Evolutionary conservation across 2,888 invertebrate genomes (phyloP).

Genomic region (Chrysina gloriosa): DNA sequence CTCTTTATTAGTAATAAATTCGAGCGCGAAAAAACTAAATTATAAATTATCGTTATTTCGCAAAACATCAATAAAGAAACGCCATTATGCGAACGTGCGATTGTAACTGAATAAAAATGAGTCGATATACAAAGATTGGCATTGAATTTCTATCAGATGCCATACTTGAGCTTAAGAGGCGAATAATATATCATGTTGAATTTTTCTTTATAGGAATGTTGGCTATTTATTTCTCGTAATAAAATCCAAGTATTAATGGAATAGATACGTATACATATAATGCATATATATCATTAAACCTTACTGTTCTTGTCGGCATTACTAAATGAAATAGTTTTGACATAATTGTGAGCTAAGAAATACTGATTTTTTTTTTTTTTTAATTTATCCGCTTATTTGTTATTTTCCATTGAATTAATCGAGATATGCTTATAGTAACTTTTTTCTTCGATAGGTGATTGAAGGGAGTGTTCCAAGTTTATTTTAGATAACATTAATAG

Average conservation of each 20-base stretch:
- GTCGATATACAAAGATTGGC: slow-evolving; percentile 29
- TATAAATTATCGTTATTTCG: neutral
- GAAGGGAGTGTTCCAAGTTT: slow-evolving; percentile 1
- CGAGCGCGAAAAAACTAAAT: neutral
- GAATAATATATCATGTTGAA: slow-evolving; percentile 32
- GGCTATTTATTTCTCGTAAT: slow-evolving; percentile 34
- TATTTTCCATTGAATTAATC: slow-evolving; percentile 13
- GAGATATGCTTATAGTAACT: neutral
- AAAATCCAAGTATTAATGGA: slow-evolving; percentile 23
- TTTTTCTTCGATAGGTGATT: slow-evolving; percentile 1
- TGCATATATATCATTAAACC: slow-evolving; percentile 24
- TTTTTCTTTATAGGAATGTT: slow-evolving; percentile 23
- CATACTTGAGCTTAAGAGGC: slow-evolving; percentile 33
- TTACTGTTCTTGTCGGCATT: slow-evolving; percentile 23
- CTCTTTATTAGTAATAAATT: neutral
- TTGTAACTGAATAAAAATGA: slow-evolving; percentile 5
- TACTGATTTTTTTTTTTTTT: slow-evolving; percentile 11
- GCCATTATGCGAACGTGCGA: slow-evolving; percentile 8
- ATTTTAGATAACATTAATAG: neutral
- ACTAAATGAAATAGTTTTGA: slow-evolving; percentile 21
- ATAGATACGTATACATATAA: slow-evolving; percentile 26
- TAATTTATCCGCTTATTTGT: neutral
- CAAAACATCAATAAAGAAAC: no score
- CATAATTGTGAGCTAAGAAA: slow-evolving; percentile 27
- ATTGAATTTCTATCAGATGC: slow-evolving; percentile 33